Conservation (phyloP, 2,888 invertebrate genomes). For the Polydrusus tereticollis region DNA sequence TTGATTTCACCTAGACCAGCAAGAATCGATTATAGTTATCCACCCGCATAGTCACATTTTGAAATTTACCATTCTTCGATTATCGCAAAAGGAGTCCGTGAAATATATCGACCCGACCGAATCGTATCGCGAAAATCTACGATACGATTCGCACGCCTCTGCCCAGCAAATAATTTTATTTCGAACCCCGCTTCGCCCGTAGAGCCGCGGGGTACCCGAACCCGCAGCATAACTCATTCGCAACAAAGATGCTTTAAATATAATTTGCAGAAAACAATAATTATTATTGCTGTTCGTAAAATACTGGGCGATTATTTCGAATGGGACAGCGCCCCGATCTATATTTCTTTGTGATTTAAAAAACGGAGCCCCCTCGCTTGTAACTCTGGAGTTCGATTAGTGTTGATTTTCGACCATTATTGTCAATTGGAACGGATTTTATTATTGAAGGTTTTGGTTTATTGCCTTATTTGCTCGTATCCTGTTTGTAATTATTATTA, state of each 20-base stretch:
- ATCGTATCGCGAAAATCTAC: constrained; percentile 19
- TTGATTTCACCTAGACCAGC: background rate
- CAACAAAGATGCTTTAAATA: constrained; percentile 52
- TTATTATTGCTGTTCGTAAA: constrained; percentile 50
- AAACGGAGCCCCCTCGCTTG: constrained; percentile 34
- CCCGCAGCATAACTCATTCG: constrained; percentile 51
- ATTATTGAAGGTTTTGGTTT: constrained; percentile 24
- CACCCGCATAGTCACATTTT: background rate
- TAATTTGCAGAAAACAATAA: constrained; percentile 52
- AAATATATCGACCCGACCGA: constrained; percentile 9
- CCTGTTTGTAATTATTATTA: background rate
- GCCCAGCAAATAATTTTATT: constrained; percentile 47
- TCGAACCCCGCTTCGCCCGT: constrained; percentile 40
- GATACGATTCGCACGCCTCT: constrained; percentile 46
- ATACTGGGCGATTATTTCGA: constrained; percentile 50
- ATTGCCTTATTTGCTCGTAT: constrained; percentile 22
- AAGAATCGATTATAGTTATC: background rate
- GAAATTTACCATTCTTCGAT: background rate
- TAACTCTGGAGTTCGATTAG: constrained; percentile 43
- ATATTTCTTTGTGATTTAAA: constrained; percentile 50
- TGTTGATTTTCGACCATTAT: constrained; percentile 47
- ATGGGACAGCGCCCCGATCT: constrained; percentile 51
- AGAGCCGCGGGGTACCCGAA: constrained; percentile 50
- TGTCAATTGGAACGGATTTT: constrained; percentile 39
- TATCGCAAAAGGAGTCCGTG: background rate